Percentiles rank a stretch among this genome's conserved stretches.
Conservation (phyloP, 2,113 vertebrate genomes). For the Bolborhynchus lineola region DNA sequence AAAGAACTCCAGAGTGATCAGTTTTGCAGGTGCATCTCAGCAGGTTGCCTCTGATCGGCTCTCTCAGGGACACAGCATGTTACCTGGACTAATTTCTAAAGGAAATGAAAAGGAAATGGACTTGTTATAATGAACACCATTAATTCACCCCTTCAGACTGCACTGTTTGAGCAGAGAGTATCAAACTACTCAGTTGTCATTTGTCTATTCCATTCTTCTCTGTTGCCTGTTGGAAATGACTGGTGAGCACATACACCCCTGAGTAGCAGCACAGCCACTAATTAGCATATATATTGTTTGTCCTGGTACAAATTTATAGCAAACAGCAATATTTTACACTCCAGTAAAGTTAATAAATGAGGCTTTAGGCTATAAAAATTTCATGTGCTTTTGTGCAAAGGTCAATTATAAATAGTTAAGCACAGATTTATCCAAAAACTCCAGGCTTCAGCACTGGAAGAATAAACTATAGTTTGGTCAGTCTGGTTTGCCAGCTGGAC, state of each 20-base stretch:
- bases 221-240: constrained; percentile 65
- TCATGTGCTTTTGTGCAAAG: constrained; percentile 83
- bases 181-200: constrained; percentile 72
- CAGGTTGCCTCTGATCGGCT: constrained; percentile 56
- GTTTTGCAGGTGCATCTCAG: constrained; percentile 72
- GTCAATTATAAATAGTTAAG: constrained; percentile 87
- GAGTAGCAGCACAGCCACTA: constrained; percentile 65
- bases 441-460: constrained; percentile 31
- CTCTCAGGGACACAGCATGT: constrained; percentile 69
- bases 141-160: constrained; percentile 74
- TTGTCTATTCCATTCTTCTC: constrained; percentile 62
- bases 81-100: constrained; percentile 75
- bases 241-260: constrained; percentile 50
- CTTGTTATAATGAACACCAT: constrained; percentile 75
- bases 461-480: constrained; percentile 70
- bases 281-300: constrained; percentile 89
- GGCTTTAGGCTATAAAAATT: constrained; percentile 83
- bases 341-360: constrained; percentile 86
- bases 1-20: constrained; percentile 21
- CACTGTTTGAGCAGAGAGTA: constrained; percentile 71
- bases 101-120: constrained; percentile 80
- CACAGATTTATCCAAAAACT: constrained; percentile 76
- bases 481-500: constrained; percentile 61
- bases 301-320: constrained; percentile 81
- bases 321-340: constrained; percentile 86